Evolutionary conservation across 2,797 vertebrate species (phyloP), one percentile per base, ranked within the genome.

Genomic region (Tapirus indicus): DNA sequence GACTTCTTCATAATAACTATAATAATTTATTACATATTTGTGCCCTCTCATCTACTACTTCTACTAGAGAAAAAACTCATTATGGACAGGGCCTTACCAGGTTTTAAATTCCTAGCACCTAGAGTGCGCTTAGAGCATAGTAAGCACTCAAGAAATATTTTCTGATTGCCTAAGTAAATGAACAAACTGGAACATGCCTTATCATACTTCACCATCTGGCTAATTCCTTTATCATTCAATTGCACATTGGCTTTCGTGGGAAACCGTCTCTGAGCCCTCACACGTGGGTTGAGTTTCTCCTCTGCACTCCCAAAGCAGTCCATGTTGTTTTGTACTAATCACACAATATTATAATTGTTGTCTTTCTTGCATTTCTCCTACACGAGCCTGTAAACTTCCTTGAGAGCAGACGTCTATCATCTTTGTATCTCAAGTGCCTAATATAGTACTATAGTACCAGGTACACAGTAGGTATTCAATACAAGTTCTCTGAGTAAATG

Each of bases 401-500:
- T 58, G 78, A 85, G 3, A 85, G 58, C 25, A 94, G 32, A 71
- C 56, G 23, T 8, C 29, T 62, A 74, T 47, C 21, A 41, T 44
- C 66, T 94, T 71, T 88, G 83, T 49, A 69, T 54, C 60, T 95
- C 14, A n/a, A 83, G 62, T 56, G 16, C 49, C 29, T 78, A 52
- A 93, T 21, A 69, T 13, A 35, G 17, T 56, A 41, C 21, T 29
- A 75, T 5, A 86, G 5, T 38, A 14, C 9, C 1, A 5, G 23
- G 66, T 72, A 78, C 44, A 88, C 32, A 66, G 54, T 5, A 60
- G 47, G 56, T 80, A 87, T 41, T 71, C 16, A 52, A 62, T 47
- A 38, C 17, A 87, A 58, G 56, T 83, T 86, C 92, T 71, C 84
- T 71, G 32, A 96, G 49, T 90, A 79, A 87, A 96, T 27, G 13